These are phyloP conservation scores for Danio kyathit DNA, from an alignment of 2,797 vertebrate species.

Conservation along the genomic window DNA sequence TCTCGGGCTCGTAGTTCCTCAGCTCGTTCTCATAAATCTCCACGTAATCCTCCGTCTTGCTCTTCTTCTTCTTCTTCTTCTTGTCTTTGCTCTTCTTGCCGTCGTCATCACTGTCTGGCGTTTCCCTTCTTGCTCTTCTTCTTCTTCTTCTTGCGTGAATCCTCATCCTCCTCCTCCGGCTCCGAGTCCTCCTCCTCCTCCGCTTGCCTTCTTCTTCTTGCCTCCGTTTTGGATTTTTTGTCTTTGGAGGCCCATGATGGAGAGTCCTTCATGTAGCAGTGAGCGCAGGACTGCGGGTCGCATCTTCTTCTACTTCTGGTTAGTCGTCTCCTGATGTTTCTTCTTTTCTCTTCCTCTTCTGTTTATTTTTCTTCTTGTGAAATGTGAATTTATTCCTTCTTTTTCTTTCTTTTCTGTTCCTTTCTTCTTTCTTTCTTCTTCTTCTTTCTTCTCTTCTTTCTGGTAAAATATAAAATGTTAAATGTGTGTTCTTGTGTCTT, in stretches of 20 bases:
- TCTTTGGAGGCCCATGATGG: constrained; percentile 79
- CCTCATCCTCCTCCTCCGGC: constrained; percentile 63
- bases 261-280: not conserved
- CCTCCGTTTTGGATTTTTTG: constrained; percentile 73
- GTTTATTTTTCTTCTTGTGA: too few species aligned
- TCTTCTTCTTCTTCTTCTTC: constrained; percentile 84
- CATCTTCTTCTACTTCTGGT: too few species aligned
- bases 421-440: too few species aligned
- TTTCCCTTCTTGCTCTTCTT: constrained; percentile 70
- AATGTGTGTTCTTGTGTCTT: too few species aligned
- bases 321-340: too few species aligned
- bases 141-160: constrained; percentile 70
- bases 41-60: constrained; percentile 84
- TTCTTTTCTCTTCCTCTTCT: too few species aligned
- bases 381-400: too few species aligned
- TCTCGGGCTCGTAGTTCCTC: constrained; percentile 83
- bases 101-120: constrained; percentile 76
- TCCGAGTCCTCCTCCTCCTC: constrained; percentile 74
- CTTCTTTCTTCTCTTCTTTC: too few species aligned
- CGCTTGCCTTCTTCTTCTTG: constrained; percentile 78
- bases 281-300: too few species aligned
- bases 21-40: constrained; percentile 91
- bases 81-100: constrained; percentile 77
- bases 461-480: too few species aligned
- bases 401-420: too few species aligned